Base-by-base conservation (phyloP, 2,113 vertebrate genomes). In the Pipa parva region DNA sequence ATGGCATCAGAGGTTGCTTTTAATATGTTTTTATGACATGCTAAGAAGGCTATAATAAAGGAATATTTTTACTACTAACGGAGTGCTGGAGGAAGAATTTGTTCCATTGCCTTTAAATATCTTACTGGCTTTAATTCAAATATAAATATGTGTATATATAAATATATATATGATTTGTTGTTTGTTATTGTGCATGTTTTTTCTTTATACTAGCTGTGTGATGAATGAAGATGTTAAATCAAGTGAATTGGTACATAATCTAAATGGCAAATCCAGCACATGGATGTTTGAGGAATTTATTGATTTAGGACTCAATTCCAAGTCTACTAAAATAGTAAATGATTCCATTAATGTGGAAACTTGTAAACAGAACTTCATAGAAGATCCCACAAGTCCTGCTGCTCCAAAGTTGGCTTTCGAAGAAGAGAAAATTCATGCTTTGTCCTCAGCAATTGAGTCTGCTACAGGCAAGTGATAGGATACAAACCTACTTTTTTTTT, bases 251-350 rank as follows among this genome's bases (percentile, higher is more conserved):
- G 73, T 58, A 15, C 75, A 75, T 1, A 85, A 80, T 50, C 74
- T 91, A 22, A 91, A 89, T 4, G 85, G 91, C 1, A 91, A 89
- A 78, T 74, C 89, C 39, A 82, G 77, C 33, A 77, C 87, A 0
- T 90, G 92, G 92, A 85, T 83, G 72, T 86, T 85, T 24, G 87
- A 93, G 68, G 89, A 91, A 55, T 78, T 88, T n/a, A 89, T 88
- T 56, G 90, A 93, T 6, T 12, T 89, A 63, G 85, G 80, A 42
- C 77, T 83, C n/a, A 85, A 88, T 77, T 70, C 84, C 55, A 92
- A 88, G 78, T 63, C 83, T 29, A 61, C 48, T 49, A 63, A 55
- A 31, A 71, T 75, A 25, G 74, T 45, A 55, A 73, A 36, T 0
- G 75, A 75, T 76, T 82, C 58, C 65, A 74, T 88, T 4, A 73